Evolutionary conservation across 2,888 invertebrate genomes (phyloP), one percentile per base, ranked within the genome.

Genomic region (Resseliella maxima): DNA sequence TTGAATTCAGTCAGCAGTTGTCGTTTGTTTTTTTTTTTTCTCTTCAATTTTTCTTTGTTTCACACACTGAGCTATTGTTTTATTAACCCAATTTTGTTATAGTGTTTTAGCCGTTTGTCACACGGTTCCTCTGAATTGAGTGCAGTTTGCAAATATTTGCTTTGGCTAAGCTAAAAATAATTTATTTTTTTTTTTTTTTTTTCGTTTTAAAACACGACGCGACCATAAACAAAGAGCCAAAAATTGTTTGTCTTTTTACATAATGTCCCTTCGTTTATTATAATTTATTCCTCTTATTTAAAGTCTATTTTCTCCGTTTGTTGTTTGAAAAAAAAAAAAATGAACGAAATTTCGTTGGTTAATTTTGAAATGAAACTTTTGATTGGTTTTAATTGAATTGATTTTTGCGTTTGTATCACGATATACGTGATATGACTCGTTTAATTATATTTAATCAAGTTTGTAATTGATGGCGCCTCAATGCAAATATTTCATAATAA

Each of bases 41-140:
- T n/a, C n/a, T n/a, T n/a, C n/a, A n/a, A n/a, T n/a, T n/a, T n/a
- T n/a, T n/a, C n/a, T n/a, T n/a, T 72, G 12, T 6, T 72, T 72
- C 27, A 72, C 72, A 72, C 31, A 12, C 41, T 8, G 6, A 41
- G 41, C 15, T 31, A 21, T 83, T 36, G 41, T 83, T 83, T 83
- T 36, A 83, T 83, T 83, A 83, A 83, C 83, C 83, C 83, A 83
- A 38, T 38, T 83, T 83, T 31, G 31, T 31, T 72, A 31, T 27
- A 0, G 24, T 59, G 27, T n/a, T 59, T n/a, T 6, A 3, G n/a
- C 15, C 59, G 6, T 59, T 15, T 50, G 46, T 50, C 46, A 18
- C 5, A 59, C 59, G 24, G 24, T 72, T 72, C 31, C 72, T 31
- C 31, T 18, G 31, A 72, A 72, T 31, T 35, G 31, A 72, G 72